phyloP scores from a whole-genome alignment of 2,888 invertebrate species.

The Thereva nobilitata region DNA sequence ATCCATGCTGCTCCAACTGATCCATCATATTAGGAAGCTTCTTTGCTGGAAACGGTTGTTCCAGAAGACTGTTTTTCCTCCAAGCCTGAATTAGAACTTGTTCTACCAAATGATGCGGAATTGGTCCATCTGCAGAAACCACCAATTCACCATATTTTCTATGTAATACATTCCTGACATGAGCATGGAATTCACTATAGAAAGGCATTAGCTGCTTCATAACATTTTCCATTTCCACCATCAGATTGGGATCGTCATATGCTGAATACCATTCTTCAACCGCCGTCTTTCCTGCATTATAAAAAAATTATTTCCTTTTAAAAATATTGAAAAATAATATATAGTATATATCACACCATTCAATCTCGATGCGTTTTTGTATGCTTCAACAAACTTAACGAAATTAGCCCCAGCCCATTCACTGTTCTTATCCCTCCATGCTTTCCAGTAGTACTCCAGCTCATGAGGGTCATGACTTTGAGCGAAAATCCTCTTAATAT shows the following conservation, averaged over 20 bases:
- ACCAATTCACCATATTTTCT: slow-evolving; percentile 68
- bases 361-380: slow-evolving; percentile 50
- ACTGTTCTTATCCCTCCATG: slow-evolving; percentile 52
- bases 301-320: not conserved
- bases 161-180: slow-evolving; percentile 72
- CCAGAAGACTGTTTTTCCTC: slow-evolving; percentile 58
- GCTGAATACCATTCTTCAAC: slow-evolving; percentile 51
- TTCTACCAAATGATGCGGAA: slow-evolving; percentile 77
- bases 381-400: slow-evolving; percentile 50
- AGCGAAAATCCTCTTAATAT: slow-evolving; percentile 51
- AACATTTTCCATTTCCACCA: slow-evolving; percentile 53
- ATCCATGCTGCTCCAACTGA: slow-evolving; percentile 45
- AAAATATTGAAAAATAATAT: not conserved
- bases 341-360: slow-evolving; percentile 45
- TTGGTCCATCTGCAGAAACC: slow-evolving; percentile 68
- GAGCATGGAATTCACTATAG: slow-evolving; percentile 82
- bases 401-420: slow-evolving; percentile 53
- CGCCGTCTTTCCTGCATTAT: slow-evolving; percentile 28
- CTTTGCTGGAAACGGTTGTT: slow-evolving; percentile 73
- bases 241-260: slow-evolving; percentile 49
- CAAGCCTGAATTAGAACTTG: slow-evolving; percentile 54
- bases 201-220: slow-evolving; percentile 77
- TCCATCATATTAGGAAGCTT: slow-evolving; percentile 72
- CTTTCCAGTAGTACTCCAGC: slow-evolving; percentile 53
- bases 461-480: slow-evolving; percentile 50